Conservation (phyloP, 2,888 invertebrate species). For the Rhorus exstirpatorius region DNA sequence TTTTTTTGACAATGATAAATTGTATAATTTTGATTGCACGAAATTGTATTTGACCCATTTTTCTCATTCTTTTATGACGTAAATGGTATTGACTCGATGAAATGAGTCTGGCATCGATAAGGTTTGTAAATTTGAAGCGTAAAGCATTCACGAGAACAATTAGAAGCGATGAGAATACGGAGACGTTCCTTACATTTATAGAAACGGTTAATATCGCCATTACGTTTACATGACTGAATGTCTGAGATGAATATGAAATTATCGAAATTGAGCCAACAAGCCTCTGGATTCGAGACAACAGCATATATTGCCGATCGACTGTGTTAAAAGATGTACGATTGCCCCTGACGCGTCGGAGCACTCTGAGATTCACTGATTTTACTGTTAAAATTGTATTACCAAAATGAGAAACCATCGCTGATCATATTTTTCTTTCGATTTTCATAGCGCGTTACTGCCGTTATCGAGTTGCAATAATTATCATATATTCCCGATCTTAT, state of each 20-base stretch:
- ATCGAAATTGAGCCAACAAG: constrained; percentile 3
- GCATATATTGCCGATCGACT: background rate
- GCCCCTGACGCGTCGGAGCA: background rate
- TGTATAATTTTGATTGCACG: too few species aligned
- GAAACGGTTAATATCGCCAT: background rate
- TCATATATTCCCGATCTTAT: too few species aligned
- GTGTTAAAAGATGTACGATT: constrained; percentile 11
- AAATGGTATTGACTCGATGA: background rate
- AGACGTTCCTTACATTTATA: background rate
- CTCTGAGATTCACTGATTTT: constrained; percentile 14
- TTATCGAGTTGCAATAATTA: constrained; percentile 1
- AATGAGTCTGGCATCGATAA: background rate
- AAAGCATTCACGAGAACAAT: constrained; percentile 22
- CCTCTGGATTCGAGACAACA: background rate
- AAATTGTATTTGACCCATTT: too few species aligned
- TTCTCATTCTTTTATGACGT: too few species aligned
- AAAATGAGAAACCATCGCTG: background rate
- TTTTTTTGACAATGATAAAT: too few species aligned
- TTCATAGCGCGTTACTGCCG: background rate
- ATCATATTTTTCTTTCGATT: background rate
- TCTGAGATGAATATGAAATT: constrained; percentile 25
- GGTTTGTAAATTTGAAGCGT: too few species aligned
- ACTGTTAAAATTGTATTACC: constrained; percentile 5
- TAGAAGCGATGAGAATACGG: constrained; percentile 4
- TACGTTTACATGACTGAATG: constrained; percentile 35